Conservation (phyloP, 2,888 invertebrate species). For the Diarsia brunnea region DNA sequence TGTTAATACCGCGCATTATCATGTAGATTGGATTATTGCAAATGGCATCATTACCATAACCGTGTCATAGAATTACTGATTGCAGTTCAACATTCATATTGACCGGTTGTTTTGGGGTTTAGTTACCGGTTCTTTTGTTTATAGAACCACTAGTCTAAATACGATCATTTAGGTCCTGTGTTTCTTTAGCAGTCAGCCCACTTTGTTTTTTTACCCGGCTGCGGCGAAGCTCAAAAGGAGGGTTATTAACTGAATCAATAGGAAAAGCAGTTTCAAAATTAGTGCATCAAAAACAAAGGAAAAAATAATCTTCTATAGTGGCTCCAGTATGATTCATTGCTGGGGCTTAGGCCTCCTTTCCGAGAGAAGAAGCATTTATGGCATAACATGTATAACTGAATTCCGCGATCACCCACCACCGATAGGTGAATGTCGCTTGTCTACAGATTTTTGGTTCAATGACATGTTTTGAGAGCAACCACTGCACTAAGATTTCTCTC, state of each 20-base stretch:
- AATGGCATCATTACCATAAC: constrained; percentile 44
- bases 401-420: background rate
- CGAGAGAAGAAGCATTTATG: too few species aligned
- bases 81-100: constrained; percentile 31
- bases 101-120: background rate
- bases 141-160: background rate
- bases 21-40: constrained; percentile 55
- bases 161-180: background rate
- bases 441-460: background rate
- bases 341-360: too few species aligned
- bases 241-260: background rate
- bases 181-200: background rate
- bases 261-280: background rate
- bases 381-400: too few species aligned
- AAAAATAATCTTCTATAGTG: background rate
- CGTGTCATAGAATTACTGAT: constrained; percentile 40
- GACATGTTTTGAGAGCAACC: background rate
- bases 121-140: background rate
- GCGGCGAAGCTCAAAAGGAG: too few species aligned
- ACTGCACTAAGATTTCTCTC: too few species aligned
- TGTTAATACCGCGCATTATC: constrained; percentile 45
- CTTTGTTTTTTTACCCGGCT: too few species aligned
- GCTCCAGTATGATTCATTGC: background rate
- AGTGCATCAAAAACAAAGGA: background rate
- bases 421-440: background rate